Percentiles rank a stretch among this genome's conserved stretches.
Conservation (phyloP, 1,140 invertebrate species). For the Ceratina australensis region DNA sequence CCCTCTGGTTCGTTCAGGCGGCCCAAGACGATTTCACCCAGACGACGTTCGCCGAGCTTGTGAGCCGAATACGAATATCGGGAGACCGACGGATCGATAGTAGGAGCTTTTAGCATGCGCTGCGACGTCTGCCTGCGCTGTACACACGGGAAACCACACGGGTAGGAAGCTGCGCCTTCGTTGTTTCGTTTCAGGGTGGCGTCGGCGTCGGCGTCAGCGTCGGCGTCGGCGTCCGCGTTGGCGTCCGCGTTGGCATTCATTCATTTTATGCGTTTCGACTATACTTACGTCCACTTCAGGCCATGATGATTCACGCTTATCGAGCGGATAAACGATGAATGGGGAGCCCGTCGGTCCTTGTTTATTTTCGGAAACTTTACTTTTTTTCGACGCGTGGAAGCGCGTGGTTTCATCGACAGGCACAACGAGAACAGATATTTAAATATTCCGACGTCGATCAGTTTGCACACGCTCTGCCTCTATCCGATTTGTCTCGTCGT, state of each 20-base stretch:
- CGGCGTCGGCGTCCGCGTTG: conserved; percentile 14
- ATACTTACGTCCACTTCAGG: not conserved
- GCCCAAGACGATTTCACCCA: conserved; percentile 30
- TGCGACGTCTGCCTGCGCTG: conserved; percentile 21
- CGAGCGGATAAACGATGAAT: not conserved
- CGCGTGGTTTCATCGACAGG: too few species aligned
- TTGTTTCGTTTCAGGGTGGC: conserved; percentile 17
- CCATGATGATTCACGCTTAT: not conserved
- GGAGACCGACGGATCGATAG: conserved; percentile 60
- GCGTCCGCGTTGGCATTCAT: conserved; percentile 28
- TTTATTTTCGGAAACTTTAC: not conserved
- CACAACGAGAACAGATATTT: not conserved
- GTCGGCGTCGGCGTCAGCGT: conserved; percentile 24
- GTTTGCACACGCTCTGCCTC: too few species aligned
- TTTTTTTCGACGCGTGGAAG: too few species aligned
- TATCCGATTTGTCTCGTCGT: too few species aligned
- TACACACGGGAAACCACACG: not conserved
- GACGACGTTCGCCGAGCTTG: conserved; percentile 59
- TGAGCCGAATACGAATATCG: conserved; percentile 51
- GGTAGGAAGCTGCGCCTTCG: not conserved
- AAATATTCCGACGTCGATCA: too few species aligned
- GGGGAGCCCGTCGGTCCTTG: not conserved
- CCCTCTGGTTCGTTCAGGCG: too few species aligned
- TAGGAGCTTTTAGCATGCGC: conserved; percentile 63
- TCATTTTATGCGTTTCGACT: conserved; percentile 21